Base-by-base conservation (phyloP, 2,888 invertebrate species). In the Cantharis lateralis region DNA sequence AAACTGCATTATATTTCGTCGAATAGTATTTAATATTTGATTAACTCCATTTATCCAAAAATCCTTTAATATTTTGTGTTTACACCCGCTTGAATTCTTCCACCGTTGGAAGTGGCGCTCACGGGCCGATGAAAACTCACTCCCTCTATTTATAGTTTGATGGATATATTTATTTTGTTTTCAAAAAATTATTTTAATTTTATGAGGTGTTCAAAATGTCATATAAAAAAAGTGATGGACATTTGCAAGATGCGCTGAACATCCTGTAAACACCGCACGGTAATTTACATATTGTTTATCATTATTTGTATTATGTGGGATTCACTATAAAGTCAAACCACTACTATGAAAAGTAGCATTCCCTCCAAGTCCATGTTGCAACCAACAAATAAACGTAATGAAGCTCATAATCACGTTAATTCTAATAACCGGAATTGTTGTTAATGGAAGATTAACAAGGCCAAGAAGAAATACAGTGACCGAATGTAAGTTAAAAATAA, bases 401-500 rank as follows among this genome's bases (percentile, higher is more conserved):
- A 75, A 75, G 64, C 26, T 71, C 62, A 28, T 66, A 48, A 26
- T 68, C n/a, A 24, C 24, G 64, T 20, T 66, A 61, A 13, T 73
- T 68, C 62, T 70, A 16, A 20, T 75, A 66, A 73, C 73, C 48
- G 73, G 74, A 15, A 48, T 78, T 26, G 72, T 76, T 15, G 74
- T 70, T 32, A 69, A 81, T 62, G 78, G 77, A 15, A 74, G 78
- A 63, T 32, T 79, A n/a, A 64, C 77, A 15, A 64, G 78, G 70
- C 62, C 64, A 15, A 62, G 77, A 68, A 78, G 82, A 77, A 80
- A 80, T 66, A 48, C 79, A 24, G 77, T 75, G 48, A 75, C 77
- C 72, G 82, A 82, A 78, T 82, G 82, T 82, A 79, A 82, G 80
- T 76, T 90, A 90, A 90, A 90, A n/a, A 48, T 48, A n/a, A 24